A percentile compares a stretch with the other conserved stretches of the same genome.
Evolutionary conservation across 2,113 vertebrate species (phyloP).

Genomic region (Pomatostomus ruficeps): DNA sequence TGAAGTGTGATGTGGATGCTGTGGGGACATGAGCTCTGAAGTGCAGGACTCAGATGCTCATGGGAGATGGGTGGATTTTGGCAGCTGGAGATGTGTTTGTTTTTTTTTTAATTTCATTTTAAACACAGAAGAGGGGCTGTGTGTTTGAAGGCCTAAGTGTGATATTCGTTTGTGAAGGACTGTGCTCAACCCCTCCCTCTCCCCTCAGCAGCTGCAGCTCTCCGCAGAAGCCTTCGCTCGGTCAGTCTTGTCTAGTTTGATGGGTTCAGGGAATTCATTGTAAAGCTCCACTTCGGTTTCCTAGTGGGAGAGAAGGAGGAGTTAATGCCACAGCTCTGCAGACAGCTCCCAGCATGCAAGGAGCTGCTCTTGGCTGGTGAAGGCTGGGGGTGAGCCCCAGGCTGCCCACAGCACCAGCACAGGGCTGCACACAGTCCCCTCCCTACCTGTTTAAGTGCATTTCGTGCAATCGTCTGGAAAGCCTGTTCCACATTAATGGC

Average conservation of each 20-base stretch:
- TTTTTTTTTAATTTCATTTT: constrained; percentile 25
- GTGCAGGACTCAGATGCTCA: constrained; percentile 52
- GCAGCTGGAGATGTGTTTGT: constrained; percentile 69
- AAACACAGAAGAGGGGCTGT: constrained; percentile 70
- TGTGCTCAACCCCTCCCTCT: constrained; percentile 70
- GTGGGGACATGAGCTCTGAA: constrained; percentile 25
- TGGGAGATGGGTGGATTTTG: constrained; percentile 65
- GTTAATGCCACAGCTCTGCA: background rate
- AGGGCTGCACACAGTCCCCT: background rate
- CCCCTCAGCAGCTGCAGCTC: constrained; percentile 93
- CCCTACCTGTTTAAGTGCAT: constrained; percentile 96
- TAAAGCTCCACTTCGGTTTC: constrained; percentile 98
- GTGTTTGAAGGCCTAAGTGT: constrained; percentile 80
- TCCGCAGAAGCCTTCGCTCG: constrained; percentile 87
- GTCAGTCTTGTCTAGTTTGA: constrained; percentile 96
- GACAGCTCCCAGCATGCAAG: background rate
- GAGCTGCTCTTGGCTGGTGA: background rate
- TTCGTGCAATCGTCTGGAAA: constrained; percentile 98
- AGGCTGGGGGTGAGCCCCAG: background rate
- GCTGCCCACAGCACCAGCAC: background rate
- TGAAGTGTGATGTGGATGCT: constrained; percentile 44
- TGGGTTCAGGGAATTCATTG: constrained; percentile 97
- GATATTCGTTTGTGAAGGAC: constrained; percentile 76
- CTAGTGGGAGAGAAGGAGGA: constrained; percentile 55
- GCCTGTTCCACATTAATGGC: constrained; percentile 99